Evolutionary conservation across 2,113 vertebrate species (phyloP), one percentile per base, ranked within the genome.

Genomic region (Hemibagrus wyckioides): DNA sequence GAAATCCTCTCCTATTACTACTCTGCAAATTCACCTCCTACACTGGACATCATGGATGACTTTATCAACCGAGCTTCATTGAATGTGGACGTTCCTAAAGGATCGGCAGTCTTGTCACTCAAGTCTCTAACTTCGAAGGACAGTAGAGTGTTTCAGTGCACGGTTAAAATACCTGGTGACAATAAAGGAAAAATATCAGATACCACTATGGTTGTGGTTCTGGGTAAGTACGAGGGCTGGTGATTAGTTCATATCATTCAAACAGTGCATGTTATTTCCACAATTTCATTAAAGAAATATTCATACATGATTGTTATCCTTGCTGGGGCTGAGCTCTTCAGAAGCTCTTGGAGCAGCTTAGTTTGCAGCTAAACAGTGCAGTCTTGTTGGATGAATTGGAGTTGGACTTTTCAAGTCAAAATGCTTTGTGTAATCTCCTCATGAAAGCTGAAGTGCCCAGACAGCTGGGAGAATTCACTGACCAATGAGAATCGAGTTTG

Each of bases 191-290:
- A 6, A 0, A 15, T 0, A 0, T 1, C 48, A 0, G 92, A 30
- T 85, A 85, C 2, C 0, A 0, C 89, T 4, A 44, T 2, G 0
- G 57, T 95, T 85, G 67, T 93, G 56, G 95, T 95, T 44, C 86
- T 94, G 30, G 94, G 95, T 95, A 92, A 0, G 95, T 96, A n/a
- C 91, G 94, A 2, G 33, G 13, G 21, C 21, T 36, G 9, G 54
- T 25, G 52, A 44, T 23, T 14, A 67, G 30, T 17, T 30, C 1
- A 67, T 67, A 33, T 30, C 6, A 67, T 67, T 13, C 13, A 67
- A 61, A 28, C 8, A n/a, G 25, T 65, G 19, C 23, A 57, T 23
- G n/a, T 65, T 14, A 15, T 67, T 65, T 30, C 4, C 25, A 11
- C 13, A 14, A 67, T 17, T 67, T 67, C 11, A 67, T 33, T 67